Evolutionary conservation across 2,113 vertebrate species (phyloP).

Genomic region (Dendropsophus ebraccatus): DNA sequence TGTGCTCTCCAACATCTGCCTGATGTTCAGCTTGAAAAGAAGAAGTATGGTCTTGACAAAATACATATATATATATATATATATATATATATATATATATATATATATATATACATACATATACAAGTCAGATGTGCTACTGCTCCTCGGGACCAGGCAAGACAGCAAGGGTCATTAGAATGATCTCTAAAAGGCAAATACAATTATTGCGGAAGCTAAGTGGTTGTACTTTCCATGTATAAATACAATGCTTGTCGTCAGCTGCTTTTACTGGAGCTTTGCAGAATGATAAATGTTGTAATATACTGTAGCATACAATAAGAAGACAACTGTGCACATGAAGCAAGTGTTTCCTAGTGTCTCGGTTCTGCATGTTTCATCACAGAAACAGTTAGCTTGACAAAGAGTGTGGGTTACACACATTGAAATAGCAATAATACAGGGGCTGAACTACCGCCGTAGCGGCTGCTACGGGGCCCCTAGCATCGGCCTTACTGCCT

Average conservation of each 20-base stretch:
- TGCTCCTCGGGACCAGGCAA: background rate
- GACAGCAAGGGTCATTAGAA: background rate
- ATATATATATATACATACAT: too few species aligned
- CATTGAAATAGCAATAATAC: too few species aligned
- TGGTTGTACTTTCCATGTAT: background rate
- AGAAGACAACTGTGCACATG: background rate
- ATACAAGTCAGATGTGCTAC: background rate
- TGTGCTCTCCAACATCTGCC: slow-evolving; percentile 7
- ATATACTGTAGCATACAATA: background rate
- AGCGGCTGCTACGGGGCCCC: too few species aligned
- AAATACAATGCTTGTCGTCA: background rate
- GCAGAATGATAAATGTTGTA: background rate
- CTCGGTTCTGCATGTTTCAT: too few species aligned
- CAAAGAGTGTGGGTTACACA: too few species aligned
- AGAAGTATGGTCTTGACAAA: background rate
- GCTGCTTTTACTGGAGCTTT: too few species aligned
- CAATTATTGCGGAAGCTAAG: background rate
- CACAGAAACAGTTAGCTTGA: too few species aligned
- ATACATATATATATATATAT: too few species aligned
- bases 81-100: too few species aligned
- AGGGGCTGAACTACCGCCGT: too few species aligned
- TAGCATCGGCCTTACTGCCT: too few species aligned
- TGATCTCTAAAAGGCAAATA: background rate
- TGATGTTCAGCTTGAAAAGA: slow-evolving; percentile 13
- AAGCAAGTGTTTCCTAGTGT: too few species aligned